Base-by-base conservation (phyloP, 1,140 invertebrate genomes). In the Drosophila bipectinata region DNA sequence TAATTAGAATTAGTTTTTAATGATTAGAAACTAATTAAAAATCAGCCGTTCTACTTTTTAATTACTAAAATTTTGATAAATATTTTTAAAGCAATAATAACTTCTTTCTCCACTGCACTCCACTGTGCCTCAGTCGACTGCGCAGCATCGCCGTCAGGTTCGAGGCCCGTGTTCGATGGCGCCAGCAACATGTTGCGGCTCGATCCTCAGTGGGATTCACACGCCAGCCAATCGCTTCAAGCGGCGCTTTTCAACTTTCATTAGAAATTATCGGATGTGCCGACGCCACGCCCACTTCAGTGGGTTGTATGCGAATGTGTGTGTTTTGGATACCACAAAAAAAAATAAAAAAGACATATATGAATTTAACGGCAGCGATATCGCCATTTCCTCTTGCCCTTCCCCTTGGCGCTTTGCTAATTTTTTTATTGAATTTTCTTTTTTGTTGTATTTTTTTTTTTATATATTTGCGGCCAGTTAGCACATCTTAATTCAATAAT, bases 211-310 rank as follows among this genome's bases (percentile, higher is more conserved):
- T 73, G 71, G 57, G 52, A 63, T 64, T 73, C 63, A 61, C 52
- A 45, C 55, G 53, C 62, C 74, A 87, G 74, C 81, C 82, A 85
- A 85, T 85, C 77, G 58, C 64, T 62, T 47, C 10, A 47, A 78
- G 68, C 69, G 74, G 78, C 74, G 64, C 73, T 81, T 87, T 81
- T 87, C 77, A 87, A 85, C 81, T 85, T 85, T 85, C 82, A 87
- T 85, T 85, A 87, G 81, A 85, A 85, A 85, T 82, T 81, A 69
- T 69, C 64, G 64, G 47, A 53, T 37, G n/a, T 44, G 14, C 41
- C 54, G 58, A 66, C 56, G 62, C 55, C 73, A 75, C 73, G 72
- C 72, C 73, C 45, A 30, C 64, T 39, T 56, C 39, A 34, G 32
- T 48, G 64, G 63, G 53, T 34, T 37, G 51, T 14, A 7, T 24